Conservation (phyloP, 2,113 vertebrate genomes). For the Sakesphorus luctuosus region DNA sequence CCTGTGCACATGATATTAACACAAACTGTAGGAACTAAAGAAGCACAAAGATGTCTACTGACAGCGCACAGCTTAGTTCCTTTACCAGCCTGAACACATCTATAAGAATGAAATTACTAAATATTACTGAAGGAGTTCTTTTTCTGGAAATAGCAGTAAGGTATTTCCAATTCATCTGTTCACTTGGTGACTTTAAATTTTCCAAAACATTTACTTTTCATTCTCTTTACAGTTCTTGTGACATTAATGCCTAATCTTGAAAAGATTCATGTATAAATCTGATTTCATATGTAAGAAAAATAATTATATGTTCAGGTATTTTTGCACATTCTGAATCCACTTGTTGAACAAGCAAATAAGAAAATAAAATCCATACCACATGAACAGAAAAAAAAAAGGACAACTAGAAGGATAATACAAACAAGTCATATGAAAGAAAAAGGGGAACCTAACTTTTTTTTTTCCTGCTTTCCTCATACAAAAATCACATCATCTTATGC, state of each 20-base stretch:
- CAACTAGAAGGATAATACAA: background rate
- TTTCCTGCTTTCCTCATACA: background rate
- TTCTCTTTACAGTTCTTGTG: background rate
- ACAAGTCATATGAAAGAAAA: background rate
- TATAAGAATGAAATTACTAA: background rate
- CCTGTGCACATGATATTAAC: background rate
- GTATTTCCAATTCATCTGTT: background rate
- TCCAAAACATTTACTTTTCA: background rate
- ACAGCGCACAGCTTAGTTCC: background rate
- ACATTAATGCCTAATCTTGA: background rate
- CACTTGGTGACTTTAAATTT: background rate
- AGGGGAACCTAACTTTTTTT: fast-evolving
- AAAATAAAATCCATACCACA: background rate
- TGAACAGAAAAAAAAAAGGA: background rate
- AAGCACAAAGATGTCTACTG: background rate
- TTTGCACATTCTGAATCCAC: background rate
- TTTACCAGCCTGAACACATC: background rate
- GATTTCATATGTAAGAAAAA: background rate
- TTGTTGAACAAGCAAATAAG: background rate
- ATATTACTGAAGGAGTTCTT: background rate
- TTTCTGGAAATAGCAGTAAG: background rate
- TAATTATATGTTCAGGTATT: background rate
- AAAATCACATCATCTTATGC: background rate
- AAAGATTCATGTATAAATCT: background rate
- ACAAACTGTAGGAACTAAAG: background rate